Evolutionary conservation across 2,113 vertebrate genomes (phyloP).

Genomic region (Misgurnus anguillicaudatus): DNA sequence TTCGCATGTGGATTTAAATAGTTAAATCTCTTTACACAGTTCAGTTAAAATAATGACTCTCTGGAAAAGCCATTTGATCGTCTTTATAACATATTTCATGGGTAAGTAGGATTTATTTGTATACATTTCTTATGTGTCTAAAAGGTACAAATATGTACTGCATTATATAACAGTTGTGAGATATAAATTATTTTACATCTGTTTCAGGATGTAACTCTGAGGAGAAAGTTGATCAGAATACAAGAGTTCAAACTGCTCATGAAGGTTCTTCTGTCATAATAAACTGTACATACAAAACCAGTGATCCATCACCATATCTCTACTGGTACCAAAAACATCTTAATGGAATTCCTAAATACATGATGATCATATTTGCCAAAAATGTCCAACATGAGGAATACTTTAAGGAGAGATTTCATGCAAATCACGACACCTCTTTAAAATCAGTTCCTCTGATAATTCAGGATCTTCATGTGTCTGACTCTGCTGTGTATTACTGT

Average conservation of each 20-base stretch:
- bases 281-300: constrained; percentile 27
- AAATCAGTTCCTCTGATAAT: not conserved
- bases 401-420: constrained; percentile 19
- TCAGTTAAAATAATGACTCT: not conserved
- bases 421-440: not conserved
- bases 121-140: not conserved
- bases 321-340: constrained; percentile 34
- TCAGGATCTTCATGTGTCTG: too few relatives aligned
- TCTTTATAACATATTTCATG: constrained; percentile 11
- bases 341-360: constrained; percentile 9
- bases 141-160: not conserved
- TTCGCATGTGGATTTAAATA: not conserved
- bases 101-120: not conserved
- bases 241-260: constrained; percentile 12
- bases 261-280: constrained; percentile 25
- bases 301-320: constrained; percentile 5
- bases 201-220: not conserved
- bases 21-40: not conserved
- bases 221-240: constrained; percentile 22
- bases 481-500: too few relatives aligned
- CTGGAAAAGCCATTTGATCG: not conserved
- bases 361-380: not conserved
- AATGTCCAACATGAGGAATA: not conserved
- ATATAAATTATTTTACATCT: not conserved
- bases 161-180: not conserved